phyloP scores from a whole-genome alignment of 2,888 invertebrate species.

The Silvanus unidentatus region DNA sequence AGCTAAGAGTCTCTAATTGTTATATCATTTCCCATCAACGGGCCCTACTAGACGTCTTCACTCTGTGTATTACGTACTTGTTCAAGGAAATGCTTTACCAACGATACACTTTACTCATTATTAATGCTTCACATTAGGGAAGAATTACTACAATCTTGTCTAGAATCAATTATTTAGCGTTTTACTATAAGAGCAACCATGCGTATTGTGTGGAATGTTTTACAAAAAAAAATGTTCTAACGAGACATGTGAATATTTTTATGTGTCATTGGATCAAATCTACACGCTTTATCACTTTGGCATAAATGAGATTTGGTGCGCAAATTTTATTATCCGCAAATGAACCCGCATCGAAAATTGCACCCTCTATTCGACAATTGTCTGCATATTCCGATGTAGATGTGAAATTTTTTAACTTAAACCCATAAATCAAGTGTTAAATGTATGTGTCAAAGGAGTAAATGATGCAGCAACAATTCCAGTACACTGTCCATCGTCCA shows the following conservation, averaged over 20 bases:
- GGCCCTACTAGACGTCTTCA: constrained; percentile 16
- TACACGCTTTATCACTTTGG: too few species aligned
- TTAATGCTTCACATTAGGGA: too few species aligned
- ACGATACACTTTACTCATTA: too few species aligned
- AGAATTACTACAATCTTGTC: too few species aligned
- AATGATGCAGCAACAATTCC: constrained; percentile 42
- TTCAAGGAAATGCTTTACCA: too few species aligned
- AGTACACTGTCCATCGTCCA: background rate
- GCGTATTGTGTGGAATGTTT: too few species aligned
- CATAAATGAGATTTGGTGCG: constrained; percentile 25
- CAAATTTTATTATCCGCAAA: too few species aligned
- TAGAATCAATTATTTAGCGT: too few species aligned
- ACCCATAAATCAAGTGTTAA: constrained; percentile 17
- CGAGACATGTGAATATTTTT: too few species aligned
- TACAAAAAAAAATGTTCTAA: too few species aligned
- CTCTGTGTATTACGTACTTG: constrained; percentile 5
- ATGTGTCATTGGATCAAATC: too few species aligned
- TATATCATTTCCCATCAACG: constrained; percentile 40
- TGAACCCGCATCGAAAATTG: constrained; percentile 4
- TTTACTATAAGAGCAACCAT: too few species aligned
- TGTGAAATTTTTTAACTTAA: background rate
- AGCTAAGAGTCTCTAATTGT: constrained; percentile 41
- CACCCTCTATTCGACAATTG: background rate
- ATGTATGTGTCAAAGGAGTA: constrained; percentile 36
- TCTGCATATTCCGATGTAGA: background rate